Percentiles rank a stretch among this genome's conserved stretches.
phyloP scores from a whole-genome alignment of 2,797 vertebrate genomes.

The Molossus molossus region DNA sequence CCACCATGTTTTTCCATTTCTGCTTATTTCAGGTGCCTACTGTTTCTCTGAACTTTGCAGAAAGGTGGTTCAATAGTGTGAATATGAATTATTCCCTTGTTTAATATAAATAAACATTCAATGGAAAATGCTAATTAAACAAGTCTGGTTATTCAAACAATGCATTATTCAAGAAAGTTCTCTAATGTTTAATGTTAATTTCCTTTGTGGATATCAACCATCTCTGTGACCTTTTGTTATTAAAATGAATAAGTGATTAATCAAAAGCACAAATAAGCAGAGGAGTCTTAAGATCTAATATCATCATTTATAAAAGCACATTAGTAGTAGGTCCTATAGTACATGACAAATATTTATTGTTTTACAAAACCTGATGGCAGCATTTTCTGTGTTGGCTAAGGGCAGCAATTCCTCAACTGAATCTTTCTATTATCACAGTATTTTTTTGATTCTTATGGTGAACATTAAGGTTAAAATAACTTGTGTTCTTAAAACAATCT shows the following conservation, averaged over 20 bases:
- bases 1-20: conserved; percentile 14
- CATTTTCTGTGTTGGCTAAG: background rate
- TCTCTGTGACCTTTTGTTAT: conserved; percentile 72
- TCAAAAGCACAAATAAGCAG: conserved; percentile 66
- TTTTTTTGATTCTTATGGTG: conserved; percentile 52
- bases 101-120: conserved; percentile 71
- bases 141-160: conserved; percentile 73
- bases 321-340: conserved; percentile 8
- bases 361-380: conserved; percentile 53
- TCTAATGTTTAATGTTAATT: conserved; percentile 76
- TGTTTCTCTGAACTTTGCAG: conserved; percentile 58
- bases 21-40: background rate
- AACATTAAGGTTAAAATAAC: conserved; percentile 60
- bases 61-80: conserved; percentile 62
- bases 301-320: conserved; percentile 17
- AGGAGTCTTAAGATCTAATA: conserved; percentile 54
- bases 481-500: conserved; percentile 64
- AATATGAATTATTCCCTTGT: conserved; percentile 71
- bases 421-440: conserved; percentile 34
- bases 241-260: conserved; percentile 78
- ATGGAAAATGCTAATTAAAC: conserved; percentile 80
- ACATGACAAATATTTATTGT: conserved; percentile 69
- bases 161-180: conserved; percentile 73
- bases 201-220: conserved; percentile 65
- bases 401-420: conserved; percentile 58